Base-by-base conservation (phyloP, 37 sponge, comb jelly and placozoan species). In the Dysidea cf. avara region DNA sequence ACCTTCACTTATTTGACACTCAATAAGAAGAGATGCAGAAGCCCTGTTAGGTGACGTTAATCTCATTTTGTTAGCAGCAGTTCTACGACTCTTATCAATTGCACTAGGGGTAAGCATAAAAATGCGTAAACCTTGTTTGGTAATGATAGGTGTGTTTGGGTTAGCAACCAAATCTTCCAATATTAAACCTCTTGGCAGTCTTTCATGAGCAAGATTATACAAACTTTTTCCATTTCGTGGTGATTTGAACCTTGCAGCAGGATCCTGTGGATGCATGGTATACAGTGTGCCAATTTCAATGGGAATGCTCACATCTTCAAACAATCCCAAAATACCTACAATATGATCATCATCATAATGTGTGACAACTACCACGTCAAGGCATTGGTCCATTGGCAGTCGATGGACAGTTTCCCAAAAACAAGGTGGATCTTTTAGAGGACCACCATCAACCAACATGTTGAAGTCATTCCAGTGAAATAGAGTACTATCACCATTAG, bases 281-380 rank as follows among this genome's bases (percentile, higher is more conserved):
- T 2, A 38, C 3, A 18, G 6, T 35, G 2, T 31, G 29, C 5
- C 21, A 34, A 38, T 0, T 0, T 63, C 34, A 34, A 34, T 60
- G 34, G 31, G 33, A 1, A 34, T 3, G 18, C 25, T 16, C 26
- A 26, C 34, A 24, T 60, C 22, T 33, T 63, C 21, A 35, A 63
- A 32, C 3, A 63, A 63, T 63, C 21, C 21, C 9, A 63, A 30
- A 17, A 63, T 38, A 21, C 64, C 64, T 38, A 21, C 38, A 21
- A 63, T 35, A 31, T 63, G 64, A 35, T 63, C 64, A 32, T 20
- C 3, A 63, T 63, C 64, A 20, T 35, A 32, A 63, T 63, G 64
- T 31, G 64, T 63, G 21, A 63, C 36, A 63, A 63, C 64, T 38
- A 63, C 64, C 64, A 63, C n/a, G 14, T 63, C 64, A 26, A 63